phyloP scores from a whole-genome alignment of 2,113 vertebrate species.

The Carollia perspicillata region DNA sequence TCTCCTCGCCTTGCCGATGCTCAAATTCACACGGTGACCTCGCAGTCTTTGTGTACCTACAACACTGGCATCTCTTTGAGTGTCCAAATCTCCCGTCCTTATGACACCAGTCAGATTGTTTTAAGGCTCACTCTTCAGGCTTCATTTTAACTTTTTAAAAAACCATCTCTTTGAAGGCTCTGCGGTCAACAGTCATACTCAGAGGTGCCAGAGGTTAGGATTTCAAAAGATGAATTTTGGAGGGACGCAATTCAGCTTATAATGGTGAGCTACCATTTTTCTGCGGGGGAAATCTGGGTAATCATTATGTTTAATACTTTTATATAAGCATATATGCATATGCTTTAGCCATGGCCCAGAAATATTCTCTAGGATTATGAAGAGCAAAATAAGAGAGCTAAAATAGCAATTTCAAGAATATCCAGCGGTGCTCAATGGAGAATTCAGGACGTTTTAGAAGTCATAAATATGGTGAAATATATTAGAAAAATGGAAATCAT shows the following conservation, averaged over 20 bases:
- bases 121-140: neutral
- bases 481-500: neutral
- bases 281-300: neutral
- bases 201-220: neutral
- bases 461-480: neutral
- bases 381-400: neutral
- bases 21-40: neutral
- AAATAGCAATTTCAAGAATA: neutral
- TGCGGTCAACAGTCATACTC: neutral
- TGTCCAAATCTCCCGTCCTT: neutral
- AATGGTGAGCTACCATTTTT: neutral
- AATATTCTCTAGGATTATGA: neutral
- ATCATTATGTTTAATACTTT: neutral
- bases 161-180: neutral
- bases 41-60: neutral
- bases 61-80: rapidly evolving
- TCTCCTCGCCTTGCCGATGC: neutral
- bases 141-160: neutral
- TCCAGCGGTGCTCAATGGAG: neutral
- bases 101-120: neutral
- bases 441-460: neutral
- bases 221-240: neutral
- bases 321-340: neutral
- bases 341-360: rapidly evolving
- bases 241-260: neutral